phyloP scores from a whole-genome alignment of 53 echinoderm and acorn worm species.

The Astropecten irregularis region DNA sequence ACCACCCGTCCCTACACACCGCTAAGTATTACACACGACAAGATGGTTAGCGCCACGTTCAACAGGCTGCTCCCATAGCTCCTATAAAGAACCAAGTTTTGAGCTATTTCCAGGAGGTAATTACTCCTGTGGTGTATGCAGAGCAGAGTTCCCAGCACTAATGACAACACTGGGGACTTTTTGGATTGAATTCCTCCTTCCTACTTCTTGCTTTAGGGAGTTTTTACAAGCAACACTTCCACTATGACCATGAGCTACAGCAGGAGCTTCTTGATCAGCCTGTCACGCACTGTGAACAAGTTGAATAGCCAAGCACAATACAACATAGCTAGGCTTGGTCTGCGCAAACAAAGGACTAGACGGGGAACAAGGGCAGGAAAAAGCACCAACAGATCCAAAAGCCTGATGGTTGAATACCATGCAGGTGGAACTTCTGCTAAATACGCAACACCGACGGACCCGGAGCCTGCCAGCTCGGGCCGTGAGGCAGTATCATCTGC shows the following conservation, averaged over 20 bases:
- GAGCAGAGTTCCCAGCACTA: neutral
- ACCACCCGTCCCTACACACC: too few relatives aligned
- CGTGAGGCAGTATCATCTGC: constrained; percentile 3
- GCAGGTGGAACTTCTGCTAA: neutral
- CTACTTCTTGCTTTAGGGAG: neutral
- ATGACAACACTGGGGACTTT: neutral
- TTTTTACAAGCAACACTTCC: constrained; percentile 4
- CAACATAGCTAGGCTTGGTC: constrained; percentile 9
- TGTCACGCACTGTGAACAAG: constrained; percentile 16
- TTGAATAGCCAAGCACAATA: constrained; percentile 16
- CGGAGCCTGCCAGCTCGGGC: constrained; percentile 29
- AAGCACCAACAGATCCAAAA: constrained; percentile 13
- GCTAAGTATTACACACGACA: too few relatives aligned
- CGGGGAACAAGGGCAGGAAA: constrained; percentile 29
- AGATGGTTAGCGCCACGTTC: constrained; percentile 12
- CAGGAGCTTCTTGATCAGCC: neutral
- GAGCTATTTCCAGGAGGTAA: neutral
- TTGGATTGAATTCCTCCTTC: neutral
- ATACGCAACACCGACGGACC: constrained; percentile 31
- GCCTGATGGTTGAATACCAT: neutral
- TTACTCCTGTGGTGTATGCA: neutral
- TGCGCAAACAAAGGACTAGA: constrained; percentile 29
- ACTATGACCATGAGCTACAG: constrained; percentile 8
- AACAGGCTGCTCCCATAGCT: constrained; percentile 12
- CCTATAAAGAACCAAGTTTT: neutral